Evolutionary conservation across 35 echinoderm and acorn worm species (phyloP).

Genomic region (Hemicentrotus pulcherrimus): DNA sequence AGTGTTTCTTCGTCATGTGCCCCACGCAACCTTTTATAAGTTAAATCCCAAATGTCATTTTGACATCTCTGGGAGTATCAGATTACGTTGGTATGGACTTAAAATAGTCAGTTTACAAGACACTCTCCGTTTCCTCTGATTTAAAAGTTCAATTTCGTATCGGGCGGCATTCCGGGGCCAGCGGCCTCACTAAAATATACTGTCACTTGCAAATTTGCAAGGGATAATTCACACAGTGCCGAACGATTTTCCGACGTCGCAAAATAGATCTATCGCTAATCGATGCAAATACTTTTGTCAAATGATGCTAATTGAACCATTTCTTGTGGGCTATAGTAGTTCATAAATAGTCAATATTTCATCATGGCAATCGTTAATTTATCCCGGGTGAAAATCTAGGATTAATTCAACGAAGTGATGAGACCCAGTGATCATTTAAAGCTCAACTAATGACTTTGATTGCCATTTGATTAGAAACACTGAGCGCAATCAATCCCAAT

Average conservation of each 20-base stretch:
- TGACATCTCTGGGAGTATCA: not conserved
- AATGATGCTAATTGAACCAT: not conserved
- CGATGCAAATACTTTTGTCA: conserved; percentile 5
- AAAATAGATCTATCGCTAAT: not conserved
- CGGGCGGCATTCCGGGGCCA: not conserved
- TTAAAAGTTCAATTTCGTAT: conserved; percentile 7
- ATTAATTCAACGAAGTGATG: not conserved
- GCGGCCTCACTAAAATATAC: conserved; percentile 10
- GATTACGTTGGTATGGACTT: not conserved
- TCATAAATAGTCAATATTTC: not conserved
- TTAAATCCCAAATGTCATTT: not conserved
- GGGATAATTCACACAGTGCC: not conserved
- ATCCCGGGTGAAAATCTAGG: not conserved
- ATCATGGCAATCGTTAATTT: not conserved
- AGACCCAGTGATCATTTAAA: not conserved
- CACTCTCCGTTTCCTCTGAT: not conserved
- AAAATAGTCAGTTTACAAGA: not conserved
- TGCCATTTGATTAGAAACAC: conserved; percentile 12
- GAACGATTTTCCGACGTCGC: not conserved
- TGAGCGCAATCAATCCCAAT: not conserved
- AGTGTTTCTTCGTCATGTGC: not conserved
- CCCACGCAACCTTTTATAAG: not conserved
- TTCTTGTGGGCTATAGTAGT: not conserved
- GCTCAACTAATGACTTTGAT: not conserved
- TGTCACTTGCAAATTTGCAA: not conserved